Percentiles rank a stretch among this genome's conserved stretches.
phyloP scores from a whole-genome alignment of 2,797 vertebrate species.

The Sebastes trivittatus region DNA sequence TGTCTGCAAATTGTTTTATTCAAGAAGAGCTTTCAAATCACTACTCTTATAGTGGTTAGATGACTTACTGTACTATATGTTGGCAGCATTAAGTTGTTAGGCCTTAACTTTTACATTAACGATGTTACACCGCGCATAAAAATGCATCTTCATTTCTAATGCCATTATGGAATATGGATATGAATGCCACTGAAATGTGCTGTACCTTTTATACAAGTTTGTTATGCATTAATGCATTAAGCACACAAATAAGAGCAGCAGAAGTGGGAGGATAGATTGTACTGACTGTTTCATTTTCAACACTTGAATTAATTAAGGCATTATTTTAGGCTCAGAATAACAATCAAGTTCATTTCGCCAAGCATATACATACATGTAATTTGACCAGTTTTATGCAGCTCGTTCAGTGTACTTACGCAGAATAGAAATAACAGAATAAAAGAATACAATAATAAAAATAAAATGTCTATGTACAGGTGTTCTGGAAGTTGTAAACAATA shows the following conservation, averaged over 20 bases:
- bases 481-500: too few relatives aligned
- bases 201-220: background rate
- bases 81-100: background rate
- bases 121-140: background rate
- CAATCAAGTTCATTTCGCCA: too few relatives aligned
- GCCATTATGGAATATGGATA: background rate
- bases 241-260: background rate
- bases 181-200: background rate
- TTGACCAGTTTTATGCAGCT: too few relatives aligned
- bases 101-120: background rate
- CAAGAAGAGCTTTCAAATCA: background rate
- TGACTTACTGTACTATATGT: background rate
- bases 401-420: too few relatives aligned
- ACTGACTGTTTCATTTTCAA: background rate
- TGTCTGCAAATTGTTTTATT: background rate
- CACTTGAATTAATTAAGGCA: background rate
- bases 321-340: slow-evolving; percentile 2
- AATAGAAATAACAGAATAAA: too few relatives aligned
- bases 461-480: too few relatives aligned
- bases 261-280: background rate
- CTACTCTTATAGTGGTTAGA: background rate
- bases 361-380: too few relatives aligned
- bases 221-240: background rate
- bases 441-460: too few relatives aligned
- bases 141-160: background rate